These are phyloP conservation scores for Sternarchorhynchus goeldii DNA, from an alignment of 2,797 vertebrate species.

Conservation along the genomic window DNA sequence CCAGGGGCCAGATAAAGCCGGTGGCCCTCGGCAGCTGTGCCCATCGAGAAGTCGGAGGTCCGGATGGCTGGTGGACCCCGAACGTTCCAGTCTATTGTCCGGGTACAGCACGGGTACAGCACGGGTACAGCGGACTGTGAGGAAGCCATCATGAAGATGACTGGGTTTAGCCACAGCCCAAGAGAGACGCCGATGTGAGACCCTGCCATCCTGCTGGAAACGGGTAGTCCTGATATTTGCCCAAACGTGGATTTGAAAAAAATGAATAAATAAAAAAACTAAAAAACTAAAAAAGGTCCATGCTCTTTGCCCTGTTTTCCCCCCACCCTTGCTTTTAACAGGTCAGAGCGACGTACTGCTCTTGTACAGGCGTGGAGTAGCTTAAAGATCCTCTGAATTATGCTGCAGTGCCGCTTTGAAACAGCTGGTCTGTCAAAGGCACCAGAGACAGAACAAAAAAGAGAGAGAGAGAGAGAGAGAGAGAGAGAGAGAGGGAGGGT, in stretches of 20 bases:
- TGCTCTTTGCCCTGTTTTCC: conserved; percentile 28
- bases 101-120: conserved; percentile 32
- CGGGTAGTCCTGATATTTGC: conserved; percentile 47
- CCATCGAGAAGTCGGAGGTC: conserved; percentile 40
- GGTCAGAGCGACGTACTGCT: neutral
- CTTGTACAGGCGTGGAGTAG: conserved; percentile 1
- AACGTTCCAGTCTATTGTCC: conserved; percentile 29
- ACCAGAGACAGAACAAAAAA: neutral
- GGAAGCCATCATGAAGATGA: conserved; percentile 35
- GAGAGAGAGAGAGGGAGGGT: neutral
- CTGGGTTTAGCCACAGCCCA: conserved; percentile 49
- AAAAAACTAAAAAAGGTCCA: conserved; percentile 22
- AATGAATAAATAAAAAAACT: conserved; percentile 25
- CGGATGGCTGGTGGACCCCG: neutral
- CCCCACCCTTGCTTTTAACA: neutral
- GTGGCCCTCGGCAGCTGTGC: conserved; percentile 28
- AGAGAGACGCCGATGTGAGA: conserved; percentile 48
- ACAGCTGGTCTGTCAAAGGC: conserved; percentile 25
- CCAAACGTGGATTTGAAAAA: conserved; percentile 49
- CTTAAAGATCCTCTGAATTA: conserved; percentile 50
- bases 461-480: conserved; percentile 4
- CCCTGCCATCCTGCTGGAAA: conserved; percentile 53
- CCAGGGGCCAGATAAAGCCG: conserved; percentile 13
- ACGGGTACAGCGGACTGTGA: conserved; percentile 7
- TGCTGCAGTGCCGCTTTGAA: conserved; percentile 28